Percentiles rank a stretch among this genome's conserved stretches.
Evolutionary conservation across 2,888 invertebrate genomes (phyloP).

Genomic region (Athrips mouffetella): DNA sequence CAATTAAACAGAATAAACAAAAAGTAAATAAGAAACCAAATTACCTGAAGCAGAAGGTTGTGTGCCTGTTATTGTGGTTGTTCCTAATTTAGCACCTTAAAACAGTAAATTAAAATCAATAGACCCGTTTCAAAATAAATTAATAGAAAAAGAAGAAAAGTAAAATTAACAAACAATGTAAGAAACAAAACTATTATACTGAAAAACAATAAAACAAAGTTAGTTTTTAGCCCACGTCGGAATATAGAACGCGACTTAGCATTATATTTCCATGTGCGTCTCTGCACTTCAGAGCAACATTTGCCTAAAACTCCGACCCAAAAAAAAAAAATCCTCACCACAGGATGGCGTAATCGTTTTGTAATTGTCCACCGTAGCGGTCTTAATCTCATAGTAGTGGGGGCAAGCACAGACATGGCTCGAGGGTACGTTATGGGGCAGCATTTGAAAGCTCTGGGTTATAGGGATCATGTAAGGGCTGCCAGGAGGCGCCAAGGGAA

Average conservation of each 20-base stretch:
- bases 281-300: no score
- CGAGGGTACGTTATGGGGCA: constrained; percentile 29
- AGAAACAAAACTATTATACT: no score
- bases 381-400: constrained; percentile 32
- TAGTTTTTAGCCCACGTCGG: no score
- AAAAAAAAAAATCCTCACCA: constrained; percentile 41
- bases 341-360: constrained; percentile 43
- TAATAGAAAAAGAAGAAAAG: no score
- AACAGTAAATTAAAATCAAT: constrained; percentile 19
- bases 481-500: constrained; percentile 28
- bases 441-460: constrained; percentile 56
- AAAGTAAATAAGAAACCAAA: not conserved
- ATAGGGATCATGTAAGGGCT: constrained; percentile 39
- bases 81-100: constrained; percentile 52
- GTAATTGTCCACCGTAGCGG: constrained; percentile 49
- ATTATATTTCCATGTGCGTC: no score
- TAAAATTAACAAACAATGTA: no score
- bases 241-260: no score
- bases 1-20: not conserved
- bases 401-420: not conserved
- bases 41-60: constrained; percentile 50
- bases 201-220: no score
- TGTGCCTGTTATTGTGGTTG: constrained; percentile 45
- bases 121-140: constrained; percentile 1
- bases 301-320: no score